These are phyloP conservation scores for Ploceus nigricollis DNA, from an alignment of 2,113 vertebrate species.

Conservation along the genomic window DNA sequence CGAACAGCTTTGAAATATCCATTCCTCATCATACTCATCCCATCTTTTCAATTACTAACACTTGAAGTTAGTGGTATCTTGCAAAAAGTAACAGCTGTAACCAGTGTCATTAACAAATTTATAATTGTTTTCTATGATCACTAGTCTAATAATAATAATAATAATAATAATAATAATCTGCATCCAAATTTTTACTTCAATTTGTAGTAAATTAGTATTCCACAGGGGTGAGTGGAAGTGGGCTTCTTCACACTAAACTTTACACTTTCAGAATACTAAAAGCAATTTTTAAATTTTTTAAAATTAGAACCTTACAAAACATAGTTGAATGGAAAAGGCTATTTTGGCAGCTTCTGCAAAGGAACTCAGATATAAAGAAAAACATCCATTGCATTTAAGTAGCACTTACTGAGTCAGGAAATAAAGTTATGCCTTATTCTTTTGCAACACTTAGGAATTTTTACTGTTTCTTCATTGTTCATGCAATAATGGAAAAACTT, in stretches of 20 bases:
- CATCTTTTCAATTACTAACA: not conserved
- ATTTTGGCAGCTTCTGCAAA: not conserved
- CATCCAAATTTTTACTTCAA: not conserved
- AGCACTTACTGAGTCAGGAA: not conserved
- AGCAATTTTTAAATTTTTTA: not conserved
- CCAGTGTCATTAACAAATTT: not conserved
- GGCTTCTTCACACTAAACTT: not conserved
- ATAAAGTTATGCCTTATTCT: not conserved
- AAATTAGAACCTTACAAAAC: not conserved
- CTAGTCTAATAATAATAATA: not conserved
- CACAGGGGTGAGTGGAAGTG: not conserved
- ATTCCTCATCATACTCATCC: not conserved
- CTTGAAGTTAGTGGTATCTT: not conserved
- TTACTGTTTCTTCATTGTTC: not conserved
- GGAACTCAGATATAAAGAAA: not conserved
- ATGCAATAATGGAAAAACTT: not conserved
- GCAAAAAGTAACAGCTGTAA: not conserved
- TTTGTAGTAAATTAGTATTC: not conserved
- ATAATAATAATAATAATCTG: not conserved
- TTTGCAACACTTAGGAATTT: not conserved
- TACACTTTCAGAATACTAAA: not conserved
- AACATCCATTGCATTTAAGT: not conserved
- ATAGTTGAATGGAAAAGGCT: not conserved
- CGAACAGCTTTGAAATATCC: not conserved
- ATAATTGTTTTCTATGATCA: not conserved